Evolutionary conservation across 2,113 vertebrate species (phyloP), one percentile per base, ranked within the genome.

Genomic region (Archilochus colubris): DNA sequence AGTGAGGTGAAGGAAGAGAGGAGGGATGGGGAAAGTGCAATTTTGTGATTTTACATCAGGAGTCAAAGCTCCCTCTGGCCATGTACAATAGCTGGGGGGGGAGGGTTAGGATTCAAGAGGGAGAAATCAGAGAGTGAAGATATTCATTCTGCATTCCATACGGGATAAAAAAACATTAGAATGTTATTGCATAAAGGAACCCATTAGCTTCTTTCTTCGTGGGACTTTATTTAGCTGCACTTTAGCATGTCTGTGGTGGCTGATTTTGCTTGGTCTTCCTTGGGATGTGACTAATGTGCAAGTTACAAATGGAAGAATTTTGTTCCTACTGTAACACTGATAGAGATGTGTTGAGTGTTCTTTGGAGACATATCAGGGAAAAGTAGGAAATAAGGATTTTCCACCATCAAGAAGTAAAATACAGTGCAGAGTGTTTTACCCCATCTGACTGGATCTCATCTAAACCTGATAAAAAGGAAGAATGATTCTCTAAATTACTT

Each of bases 141-240:
- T 81, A 22, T 54, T 89, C 31, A 5, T 58, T 82, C 48, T 78
- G 66, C 58, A 57, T 88, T 93, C 92, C 95, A 96, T 86, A 78
- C 76, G 82, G 63, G 66, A 27, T 58, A 69, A 78, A 63, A 63
- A 46, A 73, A 62, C 82, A 62, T 64, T 40, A 30, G 53, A 66
- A 31, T 69, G 12, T 80, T 80, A 88, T 40, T 86, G 48, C 75
- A 89, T 64, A 69, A 40, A 82, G 63, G 59, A 82, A 75, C 85
- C 91, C 84, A 19, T 94, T 94, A 46, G 67, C 57, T 72, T 46
- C 76, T 43, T 81, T 40, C 57, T 95, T 82, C 80, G 1, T 68
- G 86, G 50, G 69, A 72, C 75, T 88, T 72, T 44, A 48, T 57
- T 87, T 50, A 74, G 94, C 75, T 53, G 40, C 5, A 1, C 10